Evolutionary conservation across 2,888 invertebrate genomes (phyloP).

Genomic region (Diarsia rubi): DNA sequence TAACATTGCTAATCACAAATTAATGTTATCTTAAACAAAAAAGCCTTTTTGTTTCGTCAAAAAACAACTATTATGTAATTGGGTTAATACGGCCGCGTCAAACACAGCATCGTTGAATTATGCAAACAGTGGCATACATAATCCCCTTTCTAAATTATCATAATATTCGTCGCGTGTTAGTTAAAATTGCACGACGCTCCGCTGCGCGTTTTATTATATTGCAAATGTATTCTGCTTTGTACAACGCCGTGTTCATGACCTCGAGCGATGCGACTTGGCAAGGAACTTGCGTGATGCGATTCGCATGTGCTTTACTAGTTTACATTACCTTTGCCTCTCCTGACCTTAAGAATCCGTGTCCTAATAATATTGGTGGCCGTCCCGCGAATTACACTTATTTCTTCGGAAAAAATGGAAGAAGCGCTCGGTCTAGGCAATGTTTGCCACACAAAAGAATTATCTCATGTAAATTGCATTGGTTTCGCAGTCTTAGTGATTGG

Average conservation of each 20-base stretch:
- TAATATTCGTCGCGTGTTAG: conserved; percentile 63
- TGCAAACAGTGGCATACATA: conserved; percentile 60
- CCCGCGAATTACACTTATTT: neutral
- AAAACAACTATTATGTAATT: conserved; percentile 52
- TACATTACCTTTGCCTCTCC: neutral
- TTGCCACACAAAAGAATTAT: neutral
- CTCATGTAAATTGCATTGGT: neutral
- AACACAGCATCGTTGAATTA: conserved; percentile 57
- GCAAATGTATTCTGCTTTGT: conserved; percentile 58
- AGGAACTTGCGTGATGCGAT: neutral
- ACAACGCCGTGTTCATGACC: conserved; percentile 21
- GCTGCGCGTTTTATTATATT: conserved; percentile 56
- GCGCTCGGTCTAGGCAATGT: neutral
- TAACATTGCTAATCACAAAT: neutral
- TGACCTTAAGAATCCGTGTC: neutral
- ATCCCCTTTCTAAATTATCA: conserved; percentile 65
- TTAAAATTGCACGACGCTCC: conserved; percentile 61
- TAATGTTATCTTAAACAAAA: conserved; percentile 5
- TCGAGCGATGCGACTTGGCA: neutral
- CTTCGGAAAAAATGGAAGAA: neutral
- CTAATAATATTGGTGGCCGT: neutral
- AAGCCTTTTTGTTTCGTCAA: conserved; percentile 16
- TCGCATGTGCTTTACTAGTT: neutral
- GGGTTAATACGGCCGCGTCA: conserved; percentile 55
- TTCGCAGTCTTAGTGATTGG: neutral